phyloP scores from a whole-genome alignment of 2,113 vertebrate species.

The Coreoperca whiteheadi region DNA sequence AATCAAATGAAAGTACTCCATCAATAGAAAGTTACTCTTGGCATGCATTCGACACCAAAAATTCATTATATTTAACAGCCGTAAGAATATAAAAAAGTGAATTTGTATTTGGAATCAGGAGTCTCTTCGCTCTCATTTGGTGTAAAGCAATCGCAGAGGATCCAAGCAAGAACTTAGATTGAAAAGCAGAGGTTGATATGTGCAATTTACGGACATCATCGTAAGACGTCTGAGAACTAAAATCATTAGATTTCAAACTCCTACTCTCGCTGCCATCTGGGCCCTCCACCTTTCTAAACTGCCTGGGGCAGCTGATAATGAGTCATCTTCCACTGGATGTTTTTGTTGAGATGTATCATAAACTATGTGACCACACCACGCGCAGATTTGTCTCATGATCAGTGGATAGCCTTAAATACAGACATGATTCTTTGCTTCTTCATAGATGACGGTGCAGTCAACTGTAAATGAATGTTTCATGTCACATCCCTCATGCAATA shows the following conservation, averaged over 20 bases:
- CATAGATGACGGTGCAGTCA: not conserved
- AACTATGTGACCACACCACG: not conserved
- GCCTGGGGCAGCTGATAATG: not conserved
- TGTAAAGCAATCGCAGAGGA: conserved; percentile 28
- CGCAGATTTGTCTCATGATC: conserved; percentile 36
- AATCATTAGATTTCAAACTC: conserved; percentile 10
- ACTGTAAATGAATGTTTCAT: not conserved
- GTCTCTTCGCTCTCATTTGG: not conserved
- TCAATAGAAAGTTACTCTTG: not conserved
- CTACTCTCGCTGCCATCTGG: conserved; percentile 34
- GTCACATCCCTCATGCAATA: conserved; percentile 2
- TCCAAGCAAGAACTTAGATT: not conserved
- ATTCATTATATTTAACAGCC: not conserved
- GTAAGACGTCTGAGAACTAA: not conserved
- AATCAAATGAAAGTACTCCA: too few species aligned
- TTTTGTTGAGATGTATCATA: not conserved
- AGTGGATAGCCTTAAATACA: not conserved
- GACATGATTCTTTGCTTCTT: not conserved
- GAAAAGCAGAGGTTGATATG: conserved; percentile 11
- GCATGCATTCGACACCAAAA: not conserved
- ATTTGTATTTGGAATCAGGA: not conserved
- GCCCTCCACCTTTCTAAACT: not conserved
- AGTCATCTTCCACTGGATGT: conserved; percentile 27
- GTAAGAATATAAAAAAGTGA: not conserved
- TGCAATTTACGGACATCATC: conserved; percentile 1